Base-by-base conservation (phyloP, 2,797 vertebrate genomes). In the Margarornis squamiger region DNA sequence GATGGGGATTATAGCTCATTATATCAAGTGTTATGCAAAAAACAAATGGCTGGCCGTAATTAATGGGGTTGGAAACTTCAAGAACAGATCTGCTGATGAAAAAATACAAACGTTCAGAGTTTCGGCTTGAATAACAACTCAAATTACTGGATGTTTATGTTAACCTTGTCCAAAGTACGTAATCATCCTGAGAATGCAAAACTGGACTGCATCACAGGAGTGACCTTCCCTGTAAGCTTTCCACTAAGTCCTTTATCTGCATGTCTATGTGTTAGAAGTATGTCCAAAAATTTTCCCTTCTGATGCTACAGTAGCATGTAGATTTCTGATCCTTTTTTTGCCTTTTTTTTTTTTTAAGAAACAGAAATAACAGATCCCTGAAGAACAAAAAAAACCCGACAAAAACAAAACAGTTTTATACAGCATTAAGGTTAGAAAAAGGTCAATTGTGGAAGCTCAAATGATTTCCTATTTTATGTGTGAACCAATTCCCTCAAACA, bases 1-100 rank as follows among this genome's bases (percentile, higher is more conserved):
- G 90, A 94, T 92, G 95, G 94, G 94, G 86, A 94, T 96, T 96
- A 85, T 77, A 92, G 90, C 93, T 95, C 93, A 88, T 95, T 96
- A 92, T 85, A 90, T 95, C 90, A 85, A 96, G 88, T 74, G 52
- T 65, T 86, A 63, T 41, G 86, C 67, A 84, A 93, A 93, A 96
- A 93, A 38, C 75, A 91, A 95, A 94, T 45, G 95, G 83, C 91
- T 93, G 61, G 45, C 77, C 88, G 71, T 87, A 95, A 96, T 86
- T 90, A 88, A 96, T 95, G 77, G 80, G 36, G 9, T 51, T 90
- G 90, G 93, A 94, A 93, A 90, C 86, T 65, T 86, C 73, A 87
- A 61, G 87, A 95, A 88, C 91, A 86, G 79, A 97, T 92, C 80
- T 73, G 48, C 66, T 91, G 86, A 93, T 90, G 90, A 94, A 93